phyloP scores from a whole-genome alignment of 2,888 invertebrate genomes.

The Yponomeuta sedellus region DNA sequence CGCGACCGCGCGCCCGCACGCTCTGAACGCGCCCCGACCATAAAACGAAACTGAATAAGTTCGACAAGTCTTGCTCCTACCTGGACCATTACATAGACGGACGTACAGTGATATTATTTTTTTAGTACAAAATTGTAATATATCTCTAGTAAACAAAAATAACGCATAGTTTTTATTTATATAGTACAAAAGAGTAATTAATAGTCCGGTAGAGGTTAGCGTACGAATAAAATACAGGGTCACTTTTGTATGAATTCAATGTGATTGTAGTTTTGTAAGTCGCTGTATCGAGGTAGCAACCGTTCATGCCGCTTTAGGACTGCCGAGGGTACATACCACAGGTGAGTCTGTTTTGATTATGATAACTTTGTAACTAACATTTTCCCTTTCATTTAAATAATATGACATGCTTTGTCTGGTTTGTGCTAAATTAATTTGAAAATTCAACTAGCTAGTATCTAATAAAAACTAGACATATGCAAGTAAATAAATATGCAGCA shows the following conservation, averaged over 20 bases:
- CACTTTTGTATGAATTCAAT: constrained; percentile 76
- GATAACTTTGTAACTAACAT: not conserved
- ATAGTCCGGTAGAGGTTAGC: constrained; percentile 31
- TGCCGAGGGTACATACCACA: constrained; percentile 37
- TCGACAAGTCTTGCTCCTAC: constrained; percentile 74
- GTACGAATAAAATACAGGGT: constrained; percentile 71
- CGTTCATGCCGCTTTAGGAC: constrained; percentile 65
- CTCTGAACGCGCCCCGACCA: constrained; percentile 45
- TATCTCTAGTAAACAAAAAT: constrained; percentile 50
- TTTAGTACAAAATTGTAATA: constrained; percentile 68
- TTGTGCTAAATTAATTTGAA: too few relatives aligned
- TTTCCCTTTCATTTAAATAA: not conserved
- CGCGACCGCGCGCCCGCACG: constrained; percentile 37
- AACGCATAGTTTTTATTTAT: constrained; percentile 60
- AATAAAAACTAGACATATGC: not conserved
- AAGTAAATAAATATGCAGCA: not conserved
- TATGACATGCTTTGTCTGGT: not conserved
- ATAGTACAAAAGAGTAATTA: constrained; percentile 71
- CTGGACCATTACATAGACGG: constrained; percentile 75
- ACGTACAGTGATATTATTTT: constrained; percentile 27
- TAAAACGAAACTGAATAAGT: constrained; percentile 69
- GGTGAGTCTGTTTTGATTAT: constrained; percentile 40
- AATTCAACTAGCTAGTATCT: too few relatives aligned
- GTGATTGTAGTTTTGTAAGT: constrained; percentile 75
- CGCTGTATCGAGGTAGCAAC: constrained; percentile 56